Conservation (phyloP, 2,797 vertebrate genomes). For the Pangasius sanitwongsei region DNA sequence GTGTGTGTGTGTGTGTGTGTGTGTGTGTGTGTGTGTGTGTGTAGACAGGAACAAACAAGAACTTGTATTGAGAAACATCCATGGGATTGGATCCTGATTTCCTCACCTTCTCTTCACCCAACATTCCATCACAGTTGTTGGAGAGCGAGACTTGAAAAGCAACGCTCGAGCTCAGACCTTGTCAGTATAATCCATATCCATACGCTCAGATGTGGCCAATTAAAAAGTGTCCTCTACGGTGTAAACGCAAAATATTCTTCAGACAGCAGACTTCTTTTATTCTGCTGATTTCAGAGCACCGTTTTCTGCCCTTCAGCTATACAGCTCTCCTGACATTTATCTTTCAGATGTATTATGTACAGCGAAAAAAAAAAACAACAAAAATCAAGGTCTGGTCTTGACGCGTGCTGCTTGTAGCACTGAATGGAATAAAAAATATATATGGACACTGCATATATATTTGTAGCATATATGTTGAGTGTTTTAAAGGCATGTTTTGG, state of each 20-base stretch:
- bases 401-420: conserved; percentile 2
- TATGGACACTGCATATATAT: conserved; percentile 26
- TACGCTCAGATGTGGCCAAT: not conserved
- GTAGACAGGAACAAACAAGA: not conserved
- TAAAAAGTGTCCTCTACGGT: not conserved
- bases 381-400: conserved; percentile 10
- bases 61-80: conserved; percentile 13
- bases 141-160: conserved; percentile 29
- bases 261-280: not conserved
- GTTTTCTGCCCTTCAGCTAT: not conserved
- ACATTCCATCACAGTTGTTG: conserved; percentile 5
- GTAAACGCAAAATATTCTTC: not conserved
- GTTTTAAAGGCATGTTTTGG: not conserved
- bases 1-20: not conserved
- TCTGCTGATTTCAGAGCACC: not conserved
- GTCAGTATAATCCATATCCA: conserved; percentile 13
- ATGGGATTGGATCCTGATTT: conserved; percentile 41
- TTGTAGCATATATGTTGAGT: not conserved
- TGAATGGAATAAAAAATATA: not conserved
- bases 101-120: conserved; percentile 51
- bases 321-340: not conserved
- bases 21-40: not conserved
- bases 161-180: conserved; percentile 68
- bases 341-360: not conserved
- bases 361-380: not conserved